Conservation (phyloP, 2,797 vertebrate species). For the Chaunax sp. region DNA sequence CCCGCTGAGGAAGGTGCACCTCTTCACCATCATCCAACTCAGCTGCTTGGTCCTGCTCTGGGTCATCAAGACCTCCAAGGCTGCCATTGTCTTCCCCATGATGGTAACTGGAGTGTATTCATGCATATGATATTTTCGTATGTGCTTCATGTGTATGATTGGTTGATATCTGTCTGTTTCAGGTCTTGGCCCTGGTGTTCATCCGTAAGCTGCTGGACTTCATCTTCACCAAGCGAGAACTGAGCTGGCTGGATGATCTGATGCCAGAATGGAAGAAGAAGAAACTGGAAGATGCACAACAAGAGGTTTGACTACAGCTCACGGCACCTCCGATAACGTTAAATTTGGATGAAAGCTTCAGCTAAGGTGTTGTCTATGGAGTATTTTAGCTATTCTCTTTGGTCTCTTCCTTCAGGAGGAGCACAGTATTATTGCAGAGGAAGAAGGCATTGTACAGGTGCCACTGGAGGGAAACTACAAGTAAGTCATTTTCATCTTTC, state of each 20-base stretch:
- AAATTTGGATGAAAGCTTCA: too few relatives aligned
- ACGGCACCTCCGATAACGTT: neutral
- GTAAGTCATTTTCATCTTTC: conserved; percentile 77
- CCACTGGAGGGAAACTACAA: conserved; percentile 93
- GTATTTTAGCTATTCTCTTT: neutral
- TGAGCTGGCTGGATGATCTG: conserved; percentile 98
- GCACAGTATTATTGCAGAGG: conserved; percentile 94
- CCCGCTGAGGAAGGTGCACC: conserved; percentile 96
- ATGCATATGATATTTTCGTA: neutral
- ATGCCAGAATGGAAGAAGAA: conserved; percentile 99
- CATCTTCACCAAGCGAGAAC: conserved; percentile 93
- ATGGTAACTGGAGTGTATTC: conserved; percentile 85
- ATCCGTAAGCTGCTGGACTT: conserved; percentile 98
- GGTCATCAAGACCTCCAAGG: conserved; percentile 97
- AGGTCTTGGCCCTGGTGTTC: conserved; percentile 97
- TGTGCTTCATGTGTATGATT: neutral
- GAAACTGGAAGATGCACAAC: conserved; percentile 96
- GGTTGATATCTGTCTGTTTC: conserved; percentile 9
- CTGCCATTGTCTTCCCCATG: conserved; percentile 99
- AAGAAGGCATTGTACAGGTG: conserved; percentile 95
- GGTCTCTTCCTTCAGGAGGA: conserved; percentile 87
- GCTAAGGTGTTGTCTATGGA: neutral
- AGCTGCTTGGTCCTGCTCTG: conserved; percentile 94
- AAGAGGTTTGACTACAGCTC: too few relatives aligned
- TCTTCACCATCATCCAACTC: conserved; percentile 96